Conservation (phyloP, 2,888 invertebrate species). For the Meloe dianella region DNA sequence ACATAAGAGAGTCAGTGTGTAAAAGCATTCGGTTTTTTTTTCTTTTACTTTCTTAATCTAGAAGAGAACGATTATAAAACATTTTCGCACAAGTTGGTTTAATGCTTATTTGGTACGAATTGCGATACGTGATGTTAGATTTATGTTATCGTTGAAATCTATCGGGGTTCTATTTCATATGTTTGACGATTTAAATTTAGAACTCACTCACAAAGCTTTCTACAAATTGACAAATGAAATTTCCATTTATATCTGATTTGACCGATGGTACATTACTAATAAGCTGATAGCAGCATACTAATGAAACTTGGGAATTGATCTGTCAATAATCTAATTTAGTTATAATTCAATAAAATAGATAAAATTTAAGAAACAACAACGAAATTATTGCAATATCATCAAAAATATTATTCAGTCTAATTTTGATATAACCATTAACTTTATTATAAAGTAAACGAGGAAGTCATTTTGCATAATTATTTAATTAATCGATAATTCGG, state of each 20-base stretch:
- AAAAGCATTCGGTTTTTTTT: slow-evolving; percentile 17
- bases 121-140: slow-evolving; percentile 24
- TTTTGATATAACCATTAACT: slow-evolving; percentile 16
- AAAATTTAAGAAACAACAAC: neutral
- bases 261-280: slow-evolving; percentile 5
- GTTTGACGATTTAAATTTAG: neutral
- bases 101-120: slow-evolving; percentile 28
- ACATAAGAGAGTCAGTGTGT: slow-evolving; percentile 13
- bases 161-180: slow-evolving; percentile 1
- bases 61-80: slow-evolving; percentile 23
- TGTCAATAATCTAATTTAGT: neutral
- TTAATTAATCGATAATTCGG: slow-evolving; percentile 19
- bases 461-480: slow-evolving; percentile 17
- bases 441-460: slow-evolving; percentile 18
- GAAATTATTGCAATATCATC: slow-evolving; percentile 1
- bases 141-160: slow-evolving; percentile 25
- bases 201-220: slow-evolving; percentile 2
- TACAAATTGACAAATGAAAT: slow-evolving; percentile 12
- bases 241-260: slow-evolving; percentile 5
- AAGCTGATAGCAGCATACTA: neutral
- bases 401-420: neutral
- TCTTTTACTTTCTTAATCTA: slow-evolving; percentile 9
- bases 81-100: slow-evolving; percentile 29
- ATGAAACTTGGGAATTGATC: neutral
- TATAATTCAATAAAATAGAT: neutral